Base-by-base conservation (phyloP, 2,797 vertebrate species). In the Melanotaenia parkinsoni region DNA sequence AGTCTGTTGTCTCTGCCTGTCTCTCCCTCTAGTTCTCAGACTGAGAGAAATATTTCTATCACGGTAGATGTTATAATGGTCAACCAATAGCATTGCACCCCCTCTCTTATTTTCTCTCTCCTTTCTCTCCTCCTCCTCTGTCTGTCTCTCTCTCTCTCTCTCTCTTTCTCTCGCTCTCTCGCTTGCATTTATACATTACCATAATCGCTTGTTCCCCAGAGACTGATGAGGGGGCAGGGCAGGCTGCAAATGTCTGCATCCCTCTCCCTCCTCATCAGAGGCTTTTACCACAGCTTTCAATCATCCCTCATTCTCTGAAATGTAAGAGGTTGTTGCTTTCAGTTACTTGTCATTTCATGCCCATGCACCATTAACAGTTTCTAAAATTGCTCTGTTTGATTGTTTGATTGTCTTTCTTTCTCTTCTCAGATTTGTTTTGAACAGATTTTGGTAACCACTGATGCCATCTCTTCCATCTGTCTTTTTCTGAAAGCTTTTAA, bases 221-320 rank as follows among this genome's bases (percentile, higher is more conserved):
- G 91, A 92, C 73, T 58, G 83, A 84, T 86, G 85, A 88, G 86
- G 91, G 88, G 90, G 93, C 89, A 90, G 87, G 90, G 92, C 81
- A 87, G 74, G 76, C 82, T 80, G 84, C n/a, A 88, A 90, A 92
- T 89, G 86, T 90, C 74, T 88, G 57, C 35, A 9, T 74, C 53
- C 56, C 58, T 47, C 66, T 58, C 43, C n/a, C 59, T 79, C 66
- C 16, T 33, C 72, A 32, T 79, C 63, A 5, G 28, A 65, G 14
- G 24, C 67, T 68, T 51, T 58, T 45, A 4, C 62, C 50, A 32
- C 50, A 74, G 45, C 79, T 37, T 81, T 88, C 77, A 82, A 38
- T 84, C 76, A 77, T 67, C 65, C 26, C 16, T 85, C 86, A 80
- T 53, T 72, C 62, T 32, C 50, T 77, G 28, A 80, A 80, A 85